These are phyloP conservation scores for Drosophila melanica DNA, from an alignment of 1,140 invertebrate species.

Conservation along the genomic window DNA sequence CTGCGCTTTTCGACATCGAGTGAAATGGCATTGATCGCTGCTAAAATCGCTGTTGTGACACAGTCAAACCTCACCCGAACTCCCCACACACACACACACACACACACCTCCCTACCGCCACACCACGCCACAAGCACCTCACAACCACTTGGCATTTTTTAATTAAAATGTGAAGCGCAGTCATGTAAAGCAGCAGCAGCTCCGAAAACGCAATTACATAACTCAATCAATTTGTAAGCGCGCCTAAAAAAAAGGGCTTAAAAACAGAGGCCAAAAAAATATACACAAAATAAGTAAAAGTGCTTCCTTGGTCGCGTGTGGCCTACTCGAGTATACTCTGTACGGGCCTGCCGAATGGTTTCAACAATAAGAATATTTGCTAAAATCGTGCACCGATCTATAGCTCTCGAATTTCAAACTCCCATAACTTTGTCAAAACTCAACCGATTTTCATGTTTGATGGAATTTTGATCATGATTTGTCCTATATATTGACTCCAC, in stretches of 20 bases:
- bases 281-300: conserved; percentile 4
- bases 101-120: too few relatives aligned
- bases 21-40: conserved; percentile 76
- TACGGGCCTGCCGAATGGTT: too few relatives aligned
- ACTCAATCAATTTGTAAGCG: conserved; percentile 81
- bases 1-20: conserved; percentile 59
- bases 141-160: conserved; percentile 48
- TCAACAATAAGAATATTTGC: too few relatives aligned
- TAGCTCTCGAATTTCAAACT: too few relatives aligned
- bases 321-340: conserved; percentile 1
- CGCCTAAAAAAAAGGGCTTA: neutral
- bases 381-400: too few relatives aligned
- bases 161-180: conserved; percentile 78
- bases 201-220: conserved; percentile 69
- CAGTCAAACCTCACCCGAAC: too few relatives aligned
- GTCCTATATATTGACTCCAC: too few relatives aligned
- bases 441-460: too few relatives aligned
- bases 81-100: too few relatives aligned
- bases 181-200: conserved; percentile 66
- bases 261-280: conserved; percentile 38
- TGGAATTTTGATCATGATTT: too few relatives aligned
- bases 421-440: too few relatives aligned
- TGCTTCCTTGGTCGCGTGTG: neutral
- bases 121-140: too few relatives aligned
- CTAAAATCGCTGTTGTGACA: conserved; percentile 73